Evolutionary conservation across 1,140 invertebrate species (phyloP), one percentile per base, ranked within the genome.

Genomic region (Ceratosolen fusciceps): DNA sequence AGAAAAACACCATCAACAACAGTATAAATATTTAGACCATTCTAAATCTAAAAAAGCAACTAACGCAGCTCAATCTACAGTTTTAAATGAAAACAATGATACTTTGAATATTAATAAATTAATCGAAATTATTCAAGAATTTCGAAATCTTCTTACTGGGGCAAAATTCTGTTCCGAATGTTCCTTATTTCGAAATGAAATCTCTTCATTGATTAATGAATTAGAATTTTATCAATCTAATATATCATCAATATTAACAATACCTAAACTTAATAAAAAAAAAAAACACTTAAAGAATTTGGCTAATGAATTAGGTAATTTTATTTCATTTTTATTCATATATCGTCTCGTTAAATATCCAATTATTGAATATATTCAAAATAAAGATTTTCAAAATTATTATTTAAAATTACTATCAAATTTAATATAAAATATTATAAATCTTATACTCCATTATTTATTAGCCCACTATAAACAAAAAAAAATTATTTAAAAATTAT

Each of bases 121-220:
- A 31, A 56, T 21, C 12, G 79, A 84, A 76, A 81, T 83, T 72
- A 82, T 84, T 76, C 83, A 85, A 68, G 82, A 84, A 58, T 80
- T 80, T n/a, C 82, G 72, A 75, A 82, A 60, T 54, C 65, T 43
- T 24, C 74, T 85, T 9, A 68, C 58, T 2, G 71, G 81, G 10
- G 80, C 83, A 54, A 79, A 81, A 52, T 75, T 78, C 26, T 84
- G 84, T 29, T 79, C 80, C 5, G 83, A 85, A 21, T 82, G 83
- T 43, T 79, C 77, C 47, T 29, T 43, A 8, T 39, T 84, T 1
- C 24, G 71, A 39, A 82, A 65, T 3, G 79, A 85, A 77, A 62
- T 85, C 2, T 76, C 81, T 0, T 80, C 80, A 5, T 79, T 84
- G 3, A 67, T 85, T 2, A 81, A n/a, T 7, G 80, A 81, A 34